Evolutionary conservation across 2,888 invertebrate species (phyloP).

Genomic region (Neoitamus cyanurus): DNA sequence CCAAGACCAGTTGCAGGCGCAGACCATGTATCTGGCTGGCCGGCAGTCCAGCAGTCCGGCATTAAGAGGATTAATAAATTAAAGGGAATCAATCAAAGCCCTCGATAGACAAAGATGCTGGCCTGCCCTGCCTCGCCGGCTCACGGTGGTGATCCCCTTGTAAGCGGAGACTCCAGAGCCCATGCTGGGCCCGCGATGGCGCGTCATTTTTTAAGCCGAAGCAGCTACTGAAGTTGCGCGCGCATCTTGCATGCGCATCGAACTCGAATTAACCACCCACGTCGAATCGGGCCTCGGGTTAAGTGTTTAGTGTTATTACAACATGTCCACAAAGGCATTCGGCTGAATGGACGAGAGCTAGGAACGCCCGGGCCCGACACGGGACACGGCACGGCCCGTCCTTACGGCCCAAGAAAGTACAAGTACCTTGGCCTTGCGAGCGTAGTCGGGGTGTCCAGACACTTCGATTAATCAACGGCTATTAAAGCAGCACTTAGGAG

Average conservation of each 20-base stretch:
- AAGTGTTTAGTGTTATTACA: slow-evolving; percentile 49
- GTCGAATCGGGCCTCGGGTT: slow-evolving; percentile 49
- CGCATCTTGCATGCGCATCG: slow-evolving; percentile 47
- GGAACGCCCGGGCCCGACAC: background rate
- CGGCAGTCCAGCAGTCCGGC: background rate
- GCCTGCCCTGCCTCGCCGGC: background rate
- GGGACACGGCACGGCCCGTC: background rate
- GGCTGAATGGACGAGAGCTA: background rate
- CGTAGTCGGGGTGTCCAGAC: slow-evolving; percentile 56
- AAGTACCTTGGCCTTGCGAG: slow-evolving; percentile 46
- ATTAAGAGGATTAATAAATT: slow-evolving; percentile 47
- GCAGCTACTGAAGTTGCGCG: slow-evolving; percentile 45
- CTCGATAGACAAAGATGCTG: slow-evolving; percentile 36
- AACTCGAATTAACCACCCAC: slow-evolving; percentile 51
- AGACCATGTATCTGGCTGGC: background rate
- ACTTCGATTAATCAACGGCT: slow-evolving; percentile 65
- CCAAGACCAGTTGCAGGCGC: slow-evolving; percentile 36
- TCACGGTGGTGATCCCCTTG: background rate
- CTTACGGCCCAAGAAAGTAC: background rate
- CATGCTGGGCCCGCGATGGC: slow-evolving; percentile 50
- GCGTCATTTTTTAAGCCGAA: slow-evolving; percentile 44
- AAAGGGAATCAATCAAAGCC: slow-evolving; percentile 42
- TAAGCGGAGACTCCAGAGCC: slow-evolving; percentile 11
- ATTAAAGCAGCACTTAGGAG: slow-evolving; percentile 62
- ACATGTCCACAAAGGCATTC: slow-evolving; percentile 47